Evolutionary conservation across 2,797 vertebrate genomes (phyloP), one percentile per base, ranked within the genome.

Genomic region (Pempheris klunzingeri): DNA sequence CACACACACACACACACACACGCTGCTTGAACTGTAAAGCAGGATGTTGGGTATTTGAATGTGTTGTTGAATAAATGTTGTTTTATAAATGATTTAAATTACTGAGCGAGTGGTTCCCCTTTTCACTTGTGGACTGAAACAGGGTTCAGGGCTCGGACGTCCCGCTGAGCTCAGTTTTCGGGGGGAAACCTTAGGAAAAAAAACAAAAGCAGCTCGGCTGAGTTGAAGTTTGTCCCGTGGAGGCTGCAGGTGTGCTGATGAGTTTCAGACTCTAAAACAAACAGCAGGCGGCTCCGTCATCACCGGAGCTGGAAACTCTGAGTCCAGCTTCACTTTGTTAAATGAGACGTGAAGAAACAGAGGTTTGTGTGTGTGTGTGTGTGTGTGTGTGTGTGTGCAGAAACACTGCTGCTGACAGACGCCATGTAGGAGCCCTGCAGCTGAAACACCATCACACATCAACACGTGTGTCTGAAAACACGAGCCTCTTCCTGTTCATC

Each of bases 271-370:
- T 75, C 64, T 80, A 70, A 90, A 82, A 85, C 90, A 86, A 88
- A 83, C 80, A 82, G 75, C 70, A 38, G 53, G 62, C 12, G 41
- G 28, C 57, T 86, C 88, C 81, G 71, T 92, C 92, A 85, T 89
- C 90, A 36, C 72, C 34, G 1, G 9, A 10, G 43, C 73, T 83
- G 75, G 46, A 85, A 80, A 87, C 76, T 80, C 81, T 77, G 81
- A 84, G 71, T n/a, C 64, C 50, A 15, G 60, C 74, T 78, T 78
- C 80, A 80, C 75, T 82, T 74, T 88, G 82, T 83, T 76, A 75
- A 93, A 91, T 92, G 88, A 90, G 86, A 89, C 70, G 72, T 91
- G 88, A 79, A 77, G 82, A 61, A 30, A 9, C 8, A 1, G 43
- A 24, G 44, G 39, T 57, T n/a, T 71, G 26, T 46, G 44, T 60